Conservation (phyloP, 2,797 vertebrate species). For the Pangasius macronema region DNA sequence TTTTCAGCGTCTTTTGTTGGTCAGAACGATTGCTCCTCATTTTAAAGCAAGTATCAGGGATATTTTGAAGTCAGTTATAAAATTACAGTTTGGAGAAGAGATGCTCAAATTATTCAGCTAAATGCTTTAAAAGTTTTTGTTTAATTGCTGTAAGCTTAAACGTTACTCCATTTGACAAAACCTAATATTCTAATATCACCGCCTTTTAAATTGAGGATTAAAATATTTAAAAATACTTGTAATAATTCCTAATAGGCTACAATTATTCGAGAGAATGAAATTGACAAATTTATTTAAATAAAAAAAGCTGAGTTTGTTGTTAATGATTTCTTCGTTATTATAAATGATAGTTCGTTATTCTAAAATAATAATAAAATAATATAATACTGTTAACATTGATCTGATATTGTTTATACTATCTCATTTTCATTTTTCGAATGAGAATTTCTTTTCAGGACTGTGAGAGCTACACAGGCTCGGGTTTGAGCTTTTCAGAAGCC, state of each 20-base stretch:
- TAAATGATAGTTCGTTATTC: background rate
- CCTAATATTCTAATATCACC: background rate
- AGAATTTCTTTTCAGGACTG: background rate
- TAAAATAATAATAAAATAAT: no score
- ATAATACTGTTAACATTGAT: background rate
- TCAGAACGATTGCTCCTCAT: background rate
- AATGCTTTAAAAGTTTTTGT: background rate
- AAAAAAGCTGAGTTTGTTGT: background rate
- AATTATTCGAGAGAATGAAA: background rate
- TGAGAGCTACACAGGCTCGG: background rate
- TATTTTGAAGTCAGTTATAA: background rate
- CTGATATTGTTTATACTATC: background rate
- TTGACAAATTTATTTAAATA: background rate
- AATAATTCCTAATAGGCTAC: background rate
- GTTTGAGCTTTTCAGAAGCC: slow-evolving; percentile 46
- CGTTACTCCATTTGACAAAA: background rate
- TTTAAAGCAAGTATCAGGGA: background rate
- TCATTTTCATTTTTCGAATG: background rate
- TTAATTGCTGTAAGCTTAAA: background rate
- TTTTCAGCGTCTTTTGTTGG: background rate
- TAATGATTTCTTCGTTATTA: background rate
- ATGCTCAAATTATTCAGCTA: background rate
- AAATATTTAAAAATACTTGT: no score
- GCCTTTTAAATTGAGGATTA: background rate
- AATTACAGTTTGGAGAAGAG: background rate